Conservation (phyloP, 2,888 invertebrate genomes). For the Ophraella communa region DNA sequence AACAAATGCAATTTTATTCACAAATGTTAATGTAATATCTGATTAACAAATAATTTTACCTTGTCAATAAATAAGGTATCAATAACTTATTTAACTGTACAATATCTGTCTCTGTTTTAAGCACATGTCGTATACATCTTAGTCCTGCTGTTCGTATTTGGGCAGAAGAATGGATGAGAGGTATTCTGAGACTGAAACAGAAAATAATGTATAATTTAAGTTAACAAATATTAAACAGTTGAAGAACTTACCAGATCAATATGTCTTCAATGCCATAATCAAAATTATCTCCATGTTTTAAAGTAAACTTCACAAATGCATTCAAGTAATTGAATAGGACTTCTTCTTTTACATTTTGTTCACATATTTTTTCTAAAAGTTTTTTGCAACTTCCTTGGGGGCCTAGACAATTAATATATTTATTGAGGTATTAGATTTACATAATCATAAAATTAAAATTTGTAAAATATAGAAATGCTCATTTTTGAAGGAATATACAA, state of each 20-base stretch:
- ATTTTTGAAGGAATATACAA: no score
- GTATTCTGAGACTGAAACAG: constrained; percentile 78
- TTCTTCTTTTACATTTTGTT: constrained; percentile 72
- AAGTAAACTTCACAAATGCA: constrained; percentile 81
- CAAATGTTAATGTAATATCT: no score
- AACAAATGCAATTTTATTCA: background rate
- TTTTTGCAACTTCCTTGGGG: constrained; percentile 70
- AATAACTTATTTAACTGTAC: constrained; percentile 80
- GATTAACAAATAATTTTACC: no score
- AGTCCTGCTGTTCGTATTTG: constrained; percentile 89
- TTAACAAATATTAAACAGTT: no score
- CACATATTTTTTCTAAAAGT: constrained; percentile 69
- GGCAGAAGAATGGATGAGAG: constrained; percentile 84
- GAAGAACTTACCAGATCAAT: constrained; percentile 74
- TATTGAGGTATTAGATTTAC: background rate
- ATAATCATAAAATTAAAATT: background rate
- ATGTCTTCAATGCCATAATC: constrained; percentile 82
- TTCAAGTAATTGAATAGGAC: constrained; percentile 87
- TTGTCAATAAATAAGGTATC: constrained; percentile 83
- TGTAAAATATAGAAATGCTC: no score
- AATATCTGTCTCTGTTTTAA: constrained; percentile 80
- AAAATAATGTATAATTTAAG: no score
- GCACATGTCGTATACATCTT: constrained; percentile 83
- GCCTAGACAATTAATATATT: constrained; percentile 42
- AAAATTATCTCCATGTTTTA: constrained; percentile 67